phyloP scores from a whole-genome alignment of 2,797 vertebrate species.

The Pseudopleuronectes americanus region DNA sequence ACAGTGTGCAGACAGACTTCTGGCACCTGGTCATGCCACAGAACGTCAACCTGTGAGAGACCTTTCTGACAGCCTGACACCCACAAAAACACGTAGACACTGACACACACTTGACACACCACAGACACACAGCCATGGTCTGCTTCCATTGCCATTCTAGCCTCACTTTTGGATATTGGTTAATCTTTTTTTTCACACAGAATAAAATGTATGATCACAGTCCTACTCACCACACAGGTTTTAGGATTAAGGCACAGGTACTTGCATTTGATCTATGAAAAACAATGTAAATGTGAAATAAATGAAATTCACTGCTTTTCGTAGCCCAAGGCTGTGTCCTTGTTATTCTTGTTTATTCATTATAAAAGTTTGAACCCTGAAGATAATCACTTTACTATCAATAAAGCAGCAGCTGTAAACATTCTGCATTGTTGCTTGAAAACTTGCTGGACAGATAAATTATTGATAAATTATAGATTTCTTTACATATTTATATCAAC shows the following conservation, averaged over 20 bases:
- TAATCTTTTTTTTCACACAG: slow-evolving; percentile 5
- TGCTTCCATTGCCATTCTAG: slow-evolving; percentile 6
- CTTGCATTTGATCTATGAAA: not conserved
- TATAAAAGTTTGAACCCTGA: not conserved
- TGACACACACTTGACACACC: slow-evolving; percentile 7
- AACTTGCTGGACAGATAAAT: not conserved
- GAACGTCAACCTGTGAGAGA: slow-evolving; percentile 63
- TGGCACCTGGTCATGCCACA: slow-evolving; percentile 79
- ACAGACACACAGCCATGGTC: not conserved
- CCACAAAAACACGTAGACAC: slow-evolving; percentile 9
- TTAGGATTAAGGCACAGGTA: too few species aligned
- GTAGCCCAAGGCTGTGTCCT: not conserved
- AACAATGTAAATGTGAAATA: not conserved
- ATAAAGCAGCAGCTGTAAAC: not conserved
- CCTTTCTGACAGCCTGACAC: slow-evolving; percentile 50
- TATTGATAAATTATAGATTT: not conserved
- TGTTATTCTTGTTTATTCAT: not conserved
- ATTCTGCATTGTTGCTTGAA: not conserved
- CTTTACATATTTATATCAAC: not conserved
- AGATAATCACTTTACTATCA: not conserved
- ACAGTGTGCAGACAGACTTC: slow-evolving; percentile 53
- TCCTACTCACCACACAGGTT: too few species aligned
- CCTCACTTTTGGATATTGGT: slow-evolving; percentile 22
- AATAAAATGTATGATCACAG: not conserved
- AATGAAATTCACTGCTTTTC: not conserved